Evolutionary conservation across 2,113 vertebrate genomes (phyloP), one percentile per base, ranked within the genome.

Genomic region (Brienomyrus brachyistius): DNA sequence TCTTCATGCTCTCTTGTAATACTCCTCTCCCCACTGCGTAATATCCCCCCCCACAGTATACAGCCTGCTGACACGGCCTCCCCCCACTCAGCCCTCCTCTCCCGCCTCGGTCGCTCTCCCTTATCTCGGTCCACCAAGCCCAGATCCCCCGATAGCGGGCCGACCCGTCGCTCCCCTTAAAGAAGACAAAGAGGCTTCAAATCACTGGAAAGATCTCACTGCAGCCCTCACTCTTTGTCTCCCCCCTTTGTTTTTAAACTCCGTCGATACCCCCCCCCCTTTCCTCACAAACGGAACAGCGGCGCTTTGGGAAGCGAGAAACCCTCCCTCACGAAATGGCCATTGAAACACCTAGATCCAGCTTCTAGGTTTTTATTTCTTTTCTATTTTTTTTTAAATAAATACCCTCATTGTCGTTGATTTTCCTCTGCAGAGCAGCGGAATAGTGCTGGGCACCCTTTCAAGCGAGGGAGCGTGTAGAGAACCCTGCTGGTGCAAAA

Each of bases 61-160:
- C 59, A n/a, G 9, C 23, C 59, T 10, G 56, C 23, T 62, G 56
- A 62, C 8, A 23, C 23, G 23, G 59, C 59, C 23, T 3, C 2
- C 27, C 9, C 66, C n/a, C 11, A 9, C 27, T 77, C 35, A 6
- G 54, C 35, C 43, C 40, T 21, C 87, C 88, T 88, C 89, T 48
- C 86, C 40, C 0, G 43, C 89, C 89, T 90, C 90, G 84, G 86
- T 91, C 92, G 89, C 90, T 94, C 90, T 52, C 47, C 90, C 94
- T 95, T 95, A 94, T 94, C 95, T 92, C 87, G 70, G 80, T 70
- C 89, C 21, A 77, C 92, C 94, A 94, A 88, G 89, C 92, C 91
- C 92, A 93, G 93, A 95, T 95, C 89, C 77, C 89, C 90, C 92
- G 31, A 77, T 40, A 40, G 70, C 5, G 13, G 31, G 1, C 31